Conservation (phyloP, 2,888 invertebrate genomes). For the Lasioglossum malachurum region DNA sequence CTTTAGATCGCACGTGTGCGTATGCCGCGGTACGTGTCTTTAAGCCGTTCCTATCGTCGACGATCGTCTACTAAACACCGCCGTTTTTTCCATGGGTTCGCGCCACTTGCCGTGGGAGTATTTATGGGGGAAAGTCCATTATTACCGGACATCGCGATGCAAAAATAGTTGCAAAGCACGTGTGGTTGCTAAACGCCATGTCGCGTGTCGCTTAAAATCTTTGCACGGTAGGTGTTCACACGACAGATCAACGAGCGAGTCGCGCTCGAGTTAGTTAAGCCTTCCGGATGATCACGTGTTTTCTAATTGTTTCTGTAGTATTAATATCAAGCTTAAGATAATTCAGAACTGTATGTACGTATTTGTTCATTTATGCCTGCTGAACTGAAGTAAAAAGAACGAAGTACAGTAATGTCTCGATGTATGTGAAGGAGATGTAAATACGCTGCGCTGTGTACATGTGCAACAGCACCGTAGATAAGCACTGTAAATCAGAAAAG, state of each 20-base stretch:
- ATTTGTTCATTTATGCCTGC: not conserved
- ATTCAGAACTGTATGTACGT: not conserved
- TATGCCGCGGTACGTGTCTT: constrained; percentile 29
- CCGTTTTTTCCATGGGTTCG: not conserved
- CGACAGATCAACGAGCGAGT: not conserved
- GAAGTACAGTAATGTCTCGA: too few species aligned
- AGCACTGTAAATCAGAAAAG: too few species aligned
- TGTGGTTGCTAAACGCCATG: not conserved
- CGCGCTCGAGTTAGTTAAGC: not conserved
- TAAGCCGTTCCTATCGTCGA: constrained; percentile 44
- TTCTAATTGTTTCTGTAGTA: not conserved
- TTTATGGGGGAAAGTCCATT: constrained; percentile 15
- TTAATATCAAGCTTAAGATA: not conserved
- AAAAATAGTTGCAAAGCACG: not conserved
- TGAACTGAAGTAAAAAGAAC: not conserved
- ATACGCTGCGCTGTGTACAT: too few species aligned
- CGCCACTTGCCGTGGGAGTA: constrained; percentile 1
- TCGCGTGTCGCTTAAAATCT: constrained; percentile 7
- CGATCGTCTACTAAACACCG: constrained; percentile 11
- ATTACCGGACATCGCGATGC: constrained; percentile 5
- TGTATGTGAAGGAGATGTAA: not conserved
- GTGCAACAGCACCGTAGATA: too few species aligned
- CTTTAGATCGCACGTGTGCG: constrained; percentile 22
- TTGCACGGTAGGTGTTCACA: not conserved
- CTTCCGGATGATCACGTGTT: not conserved